These are phyloP conservation scores for Molorchus minor DNA, from an alignment of 2,888 invertebrate species.

Conservation along the genomic window DNA sequence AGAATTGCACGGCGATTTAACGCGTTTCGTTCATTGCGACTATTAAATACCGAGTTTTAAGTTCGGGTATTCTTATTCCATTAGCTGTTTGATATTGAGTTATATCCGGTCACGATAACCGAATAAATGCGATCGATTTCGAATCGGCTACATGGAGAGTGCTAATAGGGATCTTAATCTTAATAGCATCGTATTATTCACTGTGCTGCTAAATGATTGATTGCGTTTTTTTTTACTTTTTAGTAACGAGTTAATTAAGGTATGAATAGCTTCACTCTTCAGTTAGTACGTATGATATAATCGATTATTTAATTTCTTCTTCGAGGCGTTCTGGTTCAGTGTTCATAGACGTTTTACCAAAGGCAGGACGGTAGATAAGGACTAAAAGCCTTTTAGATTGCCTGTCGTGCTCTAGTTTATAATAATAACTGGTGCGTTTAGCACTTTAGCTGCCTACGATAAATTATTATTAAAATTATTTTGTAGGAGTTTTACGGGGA, in stretches of 20 bases:
- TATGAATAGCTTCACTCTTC: background rate
- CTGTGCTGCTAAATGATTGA: background rate
- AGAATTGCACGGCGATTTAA: conserved; percentile 1
- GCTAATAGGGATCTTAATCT: background rate
- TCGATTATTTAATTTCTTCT: background rate
- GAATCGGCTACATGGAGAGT: conserved; percentile 5
- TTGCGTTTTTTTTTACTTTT: background rate
- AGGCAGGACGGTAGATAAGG: too few relatives aligned
- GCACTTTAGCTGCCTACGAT: too few relatives aligned
- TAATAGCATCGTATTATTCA: background rate
- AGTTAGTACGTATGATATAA: background rate
- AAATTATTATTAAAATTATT: too few relatives aligned
- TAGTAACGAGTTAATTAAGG: background rate
- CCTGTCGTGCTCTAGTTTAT: too few relatives aligned
- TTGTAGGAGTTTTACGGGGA: too few relatives aligned
- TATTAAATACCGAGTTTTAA: conserved; percentile 14
- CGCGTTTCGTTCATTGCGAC: conserved; percentile 2
- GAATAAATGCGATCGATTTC: conserved; percentile 10
- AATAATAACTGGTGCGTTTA: too few relatives aligned
- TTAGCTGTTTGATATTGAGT: conserved; percentile 12
- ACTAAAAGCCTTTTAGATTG: too few relatives aligned
- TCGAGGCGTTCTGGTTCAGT: too few relatives aligned
- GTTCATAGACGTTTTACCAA: too few relatives aligned
- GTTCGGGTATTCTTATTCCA: conserved; percentile 14
- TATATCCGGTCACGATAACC: conserved; percentile 9